Evolutionary conservation across 2,888 invertebrate genomes (phyloP).

Genomic region (Nephrotoma appendiculata): DNA sequence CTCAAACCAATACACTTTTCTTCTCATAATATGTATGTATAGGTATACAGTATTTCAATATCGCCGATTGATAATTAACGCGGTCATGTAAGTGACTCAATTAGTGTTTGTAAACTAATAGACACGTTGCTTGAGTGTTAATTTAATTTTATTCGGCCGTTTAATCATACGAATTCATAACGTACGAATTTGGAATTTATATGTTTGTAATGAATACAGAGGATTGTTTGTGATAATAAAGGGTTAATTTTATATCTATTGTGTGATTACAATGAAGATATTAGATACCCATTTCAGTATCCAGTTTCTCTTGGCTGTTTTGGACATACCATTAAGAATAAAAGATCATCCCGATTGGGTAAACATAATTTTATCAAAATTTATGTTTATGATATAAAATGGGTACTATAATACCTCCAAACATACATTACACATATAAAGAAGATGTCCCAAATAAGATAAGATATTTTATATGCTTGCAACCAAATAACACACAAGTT

Average conservation of each 20-base stretch:
- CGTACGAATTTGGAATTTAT: neutral
- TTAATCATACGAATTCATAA: neutral
- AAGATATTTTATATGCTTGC: neutral
- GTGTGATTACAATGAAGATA: neutral
- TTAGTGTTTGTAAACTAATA: neutral
- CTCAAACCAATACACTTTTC: neutral
- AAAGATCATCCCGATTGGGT: neutral
- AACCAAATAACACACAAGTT: neutral
- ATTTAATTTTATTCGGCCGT: neutral
- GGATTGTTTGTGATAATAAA: neutral
- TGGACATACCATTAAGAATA: neutral
- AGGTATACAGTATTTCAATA: too few relatives aligned
- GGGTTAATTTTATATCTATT: neutral
- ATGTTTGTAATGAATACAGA: neutral
- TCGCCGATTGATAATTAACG: neutral
- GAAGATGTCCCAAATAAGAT: neutral
- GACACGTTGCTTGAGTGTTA: neutral
- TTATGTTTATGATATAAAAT: neutral
- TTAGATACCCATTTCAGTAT: neutral
- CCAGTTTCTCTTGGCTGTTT: neutral
- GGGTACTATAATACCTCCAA: neutral
- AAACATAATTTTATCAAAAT: neutral
- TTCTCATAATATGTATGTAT: neutral
- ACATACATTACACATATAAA: neutral
- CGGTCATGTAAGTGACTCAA: neutral